Conservation (phyloP, 2,797 vertebrate genomes). For the Lophotriccus pileatus region DNA sequence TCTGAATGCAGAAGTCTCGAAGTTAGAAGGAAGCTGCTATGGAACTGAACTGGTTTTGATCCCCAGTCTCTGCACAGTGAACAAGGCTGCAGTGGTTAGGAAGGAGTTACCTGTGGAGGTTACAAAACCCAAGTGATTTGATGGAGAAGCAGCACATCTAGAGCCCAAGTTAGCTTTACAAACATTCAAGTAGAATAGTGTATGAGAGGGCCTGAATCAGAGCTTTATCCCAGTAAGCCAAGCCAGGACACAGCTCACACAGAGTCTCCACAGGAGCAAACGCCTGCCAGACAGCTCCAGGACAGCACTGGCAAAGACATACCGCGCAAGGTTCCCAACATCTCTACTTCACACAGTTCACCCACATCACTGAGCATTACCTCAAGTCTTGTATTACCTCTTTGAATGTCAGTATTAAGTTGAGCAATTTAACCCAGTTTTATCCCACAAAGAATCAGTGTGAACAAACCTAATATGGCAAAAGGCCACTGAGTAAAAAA, state of each 20-base stretch:
- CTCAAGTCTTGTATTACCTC: not conserved
- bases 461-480: not conserved
- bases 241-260: not conserved
- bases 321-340: not conserved
- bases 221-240: not conserved
- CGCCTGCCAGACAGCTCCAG: not conserved
- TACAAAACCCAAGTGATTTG: not conserved
- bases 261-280: not conserved
- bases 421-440: not conserved
- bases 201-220: not conserved
- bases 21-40: not conserved
- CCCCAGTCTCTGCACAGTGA: not conserved
- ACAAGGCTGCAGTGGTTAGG: accelerated
- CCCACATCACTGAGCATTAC: not conserved
- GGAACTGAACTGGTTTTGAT: not conserved
- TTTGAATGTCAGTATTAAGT: not conserved
- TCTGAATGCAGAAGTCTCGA: accelerated
- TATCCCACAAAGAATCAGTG: not conserved
- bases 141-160: not conserved
- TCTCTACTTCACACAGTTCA: not conserved
- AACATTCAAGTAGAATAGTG: not conserved
- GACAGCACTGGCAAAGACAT: not conserved
- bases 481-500: not conserved
- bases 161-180: not conserved
- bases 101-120: accelerated